Conservation (phyloP, 1,140 invertebrate genomes). For the Eufriesea mexicana region DNA sequence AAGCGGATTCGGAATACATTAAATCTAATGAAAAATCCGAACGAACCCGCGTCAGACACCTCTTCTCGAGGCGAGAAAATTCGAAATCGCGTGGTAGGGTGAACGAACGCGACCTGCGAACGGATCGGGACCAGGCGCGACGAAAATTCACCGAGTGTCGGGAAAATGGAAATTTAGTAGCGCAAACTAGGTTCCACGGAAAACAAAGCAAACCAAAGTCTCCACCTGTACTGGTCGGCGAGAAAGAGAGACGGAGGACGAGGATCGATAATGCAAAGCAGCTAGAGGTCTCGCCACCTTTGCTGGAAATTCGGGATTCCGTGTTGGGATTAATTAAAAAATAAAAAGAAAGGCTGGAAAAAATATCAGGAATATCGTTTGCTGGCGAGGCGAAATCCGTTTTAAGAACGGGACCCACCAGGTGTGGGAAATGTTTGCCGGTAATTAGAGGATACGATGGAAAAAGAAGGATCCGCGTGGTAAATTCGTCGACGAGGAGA, state of each 20-base stretch:
- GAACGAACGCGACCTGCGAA: not conserved
- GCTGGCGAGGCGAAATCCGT: not conserved
- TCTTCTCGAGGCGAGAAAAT: not conserved
- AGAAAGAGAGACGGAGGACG: not conserved
- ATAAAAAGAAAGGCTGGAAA: not conserved
- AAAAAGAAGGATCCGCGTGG: not conserved
- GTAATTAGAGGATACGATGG: not conserved
- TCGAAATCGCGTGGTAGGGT: not conserved
- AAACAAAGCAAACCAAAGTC: constrained; percentile 21
- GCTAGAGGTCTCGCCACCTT: not conserved
- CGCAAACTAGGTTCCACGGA: constrained; percentile 17
- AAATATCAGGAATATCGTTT: not conserved
- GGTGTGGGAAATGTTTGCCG: not conserved
- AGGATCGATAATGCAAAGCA: constrained; percentile 43
- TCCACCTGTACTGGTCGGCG: not conserved
- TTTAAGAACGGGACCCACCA: not conserved
- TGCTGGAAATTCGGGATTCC: not conserved
- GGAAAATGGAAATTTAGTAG: constrained; percentile 38
- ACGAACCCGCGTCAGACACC: not conserved
- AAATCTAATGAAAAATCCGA: not conserved
- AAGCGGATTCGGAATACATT: constrained; percentile 1
- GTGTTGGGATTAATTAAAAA: constrained; percentile 20
- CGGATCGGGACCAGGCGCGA: not conserved
- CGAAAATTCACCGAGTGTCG: not conserved
- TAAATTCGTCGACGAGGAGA: not conserved